Base-by-base conservation (phyloP, 2,888 invertebrate species). In the Caenorhabditis sinica region DNA sequence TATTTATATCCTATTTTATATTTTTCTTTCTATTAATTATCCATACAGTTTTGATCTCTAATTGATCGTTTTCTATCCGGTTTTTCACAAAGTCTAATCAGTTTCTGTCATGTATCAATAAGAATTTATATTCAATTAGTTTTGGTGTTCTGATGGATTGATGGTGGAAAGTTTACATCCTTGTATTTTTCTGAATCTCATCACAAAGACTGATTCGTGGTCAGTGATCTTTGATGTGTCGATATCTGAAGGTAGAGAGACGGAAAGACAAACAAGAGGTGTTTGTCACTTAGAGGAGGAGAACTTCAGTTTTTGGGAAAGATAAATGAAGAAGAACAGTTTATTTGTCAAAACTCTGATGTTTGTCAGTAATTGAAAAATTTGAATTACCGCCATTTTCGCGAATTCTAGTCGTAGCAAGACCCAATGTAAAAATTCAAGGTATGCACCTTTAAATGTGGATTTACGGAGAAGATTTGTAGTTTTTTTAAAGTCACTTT, bases 211-310 rank as follows among this genome's bases (percentile, higher is more conserved):
- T 53, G 77, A 71, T 53, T 56, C 23, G 33, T 77, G 77, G 45
- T 77, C 40, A 61, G 61, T 77, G 63, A 71, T 71, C 77, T 43
- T 30, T 77, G 69, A 76, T 76, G 76, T 68, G 51, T 45, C 30
- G 69, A 71, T 71, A 36, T 33, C 49, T 28, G 33, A 40, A 13
- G 13, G 13, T 2, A 43, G 20, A 13, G 36, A 43, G 25, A 40
- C 1, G 33, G 33, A 69, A 28, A 56, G 56, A 28, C 43, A 58
- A 71, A 71, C 56, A 58, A 43, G 58, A 25, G 11, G 17, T 43
- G 56, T 58, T 56, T 58, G 33, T 60, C 23, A 30, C 5, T 45
- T 23, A 28, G 20, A 49, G 25, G 20, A 49, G 25, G 23, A 25
- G 33, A 53, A 68, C 23, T 66, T 66, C 30, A 49, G 9, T 66